Conservation (phyloP, 2,113 vertebrate species). For the Alosa alosa region DNA sequence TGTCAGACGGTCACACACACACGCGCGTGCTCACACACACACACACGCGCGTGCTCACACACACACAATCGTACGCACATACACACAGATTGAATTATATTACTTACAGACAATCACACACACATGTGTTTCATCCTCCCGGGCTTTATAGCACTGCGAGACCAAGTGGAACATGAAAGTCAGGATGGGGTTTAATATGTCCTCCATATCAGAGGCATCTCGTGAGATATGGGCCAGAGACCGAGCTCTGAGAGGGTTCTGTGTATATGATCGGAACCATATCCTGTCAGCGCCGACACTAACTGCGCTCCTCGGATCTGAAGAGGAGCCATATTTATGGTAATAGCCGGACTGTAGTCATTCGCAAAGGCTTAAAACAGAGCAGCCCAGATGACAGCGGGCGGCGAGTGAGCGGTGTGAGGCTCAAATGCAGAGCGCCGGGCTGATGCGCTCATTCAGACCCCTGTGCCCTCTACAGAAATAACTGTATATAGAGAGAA, state of each 20-base stretch:
- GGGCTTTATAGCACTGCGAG: neutral
- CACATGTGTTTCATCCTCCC: neutral
- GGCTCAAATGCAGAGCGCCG: neutral
- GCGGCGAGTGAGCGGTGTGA: neutral
- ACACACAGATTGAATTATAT: neutral
- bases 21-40: conserved; percentile 14
- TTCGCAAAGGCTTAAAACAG: neutral
- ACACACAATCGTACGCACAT: neutral
- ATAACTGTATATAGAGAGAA: conserved; percentile 6
- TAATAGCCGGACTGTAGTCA: neutral
- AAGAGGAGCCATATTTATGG: conserved; percentile 3
- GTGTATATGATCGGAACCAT: conserved; percentile 1
- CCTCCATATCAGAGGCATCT: neutral
- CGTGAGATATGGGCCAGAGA: neutral
- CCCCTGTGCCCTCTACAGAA: neutral
- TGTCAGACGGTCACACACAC: conserved; percentile 20
- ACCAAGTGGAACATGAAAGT: conserved; percentile 1
- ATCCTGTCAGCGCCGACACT: neutral
- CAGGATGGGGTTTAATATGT: neutral
- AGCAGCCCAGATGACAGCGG: neutral
- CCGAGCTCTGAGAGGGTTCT: neutral
- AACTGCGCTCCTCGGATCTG: neutral
- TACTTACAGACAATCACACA: neutral
- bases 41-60: neutral
- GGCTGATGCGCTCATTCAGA: neutral